Evolutionary conservation across 2,113 vertebrate genomes (phyloP).

Genomic region (Misgurnus anguillicaudatus): DNA sequence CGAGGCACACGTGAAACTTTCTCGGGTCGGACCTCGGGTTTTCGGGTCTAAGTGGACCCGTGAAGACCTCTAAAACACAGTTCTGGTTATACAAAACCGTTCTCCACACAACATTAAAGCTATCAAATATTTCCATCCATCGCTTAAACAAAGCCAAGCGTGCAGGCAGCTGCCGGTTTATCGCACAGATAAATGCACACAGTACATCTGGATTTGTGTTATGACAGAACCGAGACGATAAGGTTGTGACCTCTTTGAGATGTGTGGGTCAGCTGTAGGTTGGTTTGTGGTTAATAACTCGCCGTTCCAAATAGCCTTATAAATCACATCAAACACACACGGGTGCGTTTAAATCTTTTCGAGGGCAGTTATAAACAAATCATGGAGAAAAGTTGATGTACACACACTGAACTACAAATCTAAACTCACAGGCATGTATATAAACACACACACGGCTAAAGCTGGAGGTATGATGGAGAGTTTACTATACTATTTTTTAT

Average conservation of each 20-base stretch:
- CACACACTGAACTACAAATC: background rate
- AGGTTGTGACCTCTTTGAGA: conserved; percentile 44
- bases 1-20: no score
- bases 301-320: conserved; percentile 49
- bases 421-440: background rate
- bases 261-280: background rate
- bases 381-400: conserved; percentile 19
- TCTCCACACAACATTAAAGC: background rate
- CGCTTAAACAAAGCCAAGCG: background rate
- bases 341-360: background rate
- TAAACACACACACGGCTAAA: background rate
- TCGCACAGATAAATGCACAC: conserved; percentile 26
- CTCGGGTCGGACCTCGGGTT: no score
- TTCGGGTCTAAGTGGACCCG: no score
- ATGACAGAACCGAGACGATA: conserved; percentile 34
- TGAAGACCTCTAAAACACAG: no score
- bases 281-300: conserved; percentile 27
- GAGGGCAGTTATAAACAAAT: conserved; percentile 49
- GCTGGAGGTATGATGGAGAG: background rate
- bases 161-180: background rate
- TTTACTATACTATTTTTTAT: background rate
- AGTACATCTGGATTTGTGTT: conserved; percentile 43
- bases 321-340: conserved; percentile 31
- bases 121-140: background rate
- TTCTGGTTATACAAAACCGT: no score